Evolutionary conservation across 2,797 vertebrate genomes (phyloP).

Genomic region (Carapus acus): DNA sequence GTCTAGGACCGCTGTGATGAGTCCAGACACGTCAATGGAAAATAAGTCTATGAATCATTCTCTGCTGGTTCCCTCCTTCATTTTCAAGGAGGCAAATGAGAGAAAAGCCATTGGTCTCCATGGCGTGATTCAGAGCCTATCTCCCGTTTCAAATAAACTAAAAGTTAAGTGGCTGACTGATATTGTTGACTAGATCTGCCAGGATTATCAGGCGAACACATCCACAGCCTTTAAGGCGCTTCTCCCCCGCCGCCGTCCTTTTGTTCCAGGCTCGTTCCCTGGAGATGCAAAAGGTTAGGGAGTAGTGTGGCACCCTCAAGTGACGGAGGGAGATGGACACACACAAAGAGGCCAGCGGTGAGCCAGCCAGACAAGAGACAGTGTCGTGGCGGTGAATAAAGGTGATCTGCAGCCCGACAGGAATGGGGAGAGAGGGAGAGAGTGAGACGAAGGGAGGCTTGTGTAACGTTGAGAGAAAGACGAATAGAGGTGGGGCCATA

Average conservation of each 20-base stretch:
- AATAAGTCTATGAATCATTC: constrained; percentile 47
- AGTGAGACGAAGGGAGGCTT: constrained; percentile 28
- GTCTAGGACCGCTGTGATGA: constrained; percentile 42
- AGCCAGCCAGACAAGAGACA: constrained; percentile 15
- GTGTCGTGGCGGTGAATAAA: constrained; percentile 21
- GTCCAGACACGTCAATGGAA: constrained; percentile 43
- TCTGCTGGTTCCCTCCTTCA: constrained; percentile 19
- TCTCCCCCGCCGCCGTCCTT: neutral
- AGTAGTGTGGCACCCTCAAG: constrained; percentile 20
- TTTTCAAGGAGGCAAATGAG: constrained; percentile 12
- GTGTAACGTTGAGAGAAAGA: constrained; percentile 31
- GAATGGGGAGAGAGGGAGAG: constrained; percentile 13
- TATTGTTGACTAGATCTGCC: too few species aligned
- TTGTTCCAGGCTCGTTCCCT: constrained; percentile 15
- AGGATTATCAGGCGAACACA: constrained; percentile 34
- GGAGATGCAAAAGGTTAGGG: constrained; percentile 23
- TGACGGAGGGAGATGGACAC: constrained; percentile 22
- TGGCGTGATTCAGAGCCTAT: constrained; percentile 10
- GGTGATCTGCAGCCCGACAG: constrained; percentile 4
- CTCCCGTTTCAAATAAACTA: constrained; percentile 28
- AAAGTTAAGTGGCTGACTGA: constrained; percentile 23
- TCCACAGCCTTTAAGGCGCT: constrained; percentile 15
- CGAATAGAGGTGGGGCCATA: constrained; percentile 42
- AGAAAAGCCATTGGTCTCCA: constrained; percentile 35
- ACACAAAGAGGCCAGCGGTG: constrained; percentile 21